Evolutionary conservation across 2,797 vertebrate genomes (phyloP), one percentile per base, ranked within the genome.

Genomic region (Sebastes variabilis): DNA sequence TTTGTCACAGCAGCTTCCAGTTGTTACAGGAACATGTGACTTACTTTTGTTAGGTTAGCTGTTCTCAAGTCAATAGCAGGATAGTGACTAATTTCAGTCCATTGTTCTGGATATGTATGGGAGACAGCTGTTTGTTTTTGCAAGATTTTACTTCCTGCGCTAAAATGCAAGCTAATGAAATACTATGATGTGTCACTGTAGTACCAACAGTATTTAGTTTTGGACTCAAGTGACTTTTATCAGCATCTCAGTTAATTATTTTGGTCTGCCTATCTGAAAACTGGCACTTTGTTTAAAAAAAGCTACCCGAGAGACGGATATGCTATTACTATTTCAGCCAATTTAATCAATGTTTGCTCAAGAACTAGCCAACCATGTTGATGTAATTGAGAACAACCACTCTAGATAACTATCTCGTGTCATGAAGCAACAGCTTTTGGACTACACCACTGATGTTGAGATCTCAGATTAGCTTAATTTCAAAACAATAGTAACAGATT

Each of bases 11-110:
- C 64, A 49, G 18, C 42, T 38, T 27, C 68, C 20, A 67, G n/a
- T 58, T 74, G 22, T 64, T 25, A 64, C 18, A 60, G 34, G n/a
- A 56, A 71, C 14, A 62, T 38, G 20, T 71, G 56, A 59, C n/a
- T 27, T 38, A 27, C 66, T 42, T 77, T 42, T 69, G 25, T 72
- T 52, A n/a, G 13, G n/a, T 49, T 75, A 75, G 61, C 52, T 75
- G 52, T 46, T 62, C 30, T 75, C 11, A 75, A 32, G 52, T 79
- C 64, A 73, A 38, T 25, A 6, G 10, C 68, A 72, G 72, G 62
- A 81, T 76, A 71, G 68, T 75, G 58, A 84, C 36, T 67, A 36
- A 78, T 66, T 52, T 61, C 30, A 75, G 34, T 61, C 24, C 64
- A 75, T 59, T 85, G 56, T 75, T 76, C 34, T 79, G 61, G 22